Percentiles rank a stretch among this genome's conserved stretches.
phyloP scores from a whole-genome alignment of 2,888 invertebrate species.

The Brachylomia viminalis region DNA sequence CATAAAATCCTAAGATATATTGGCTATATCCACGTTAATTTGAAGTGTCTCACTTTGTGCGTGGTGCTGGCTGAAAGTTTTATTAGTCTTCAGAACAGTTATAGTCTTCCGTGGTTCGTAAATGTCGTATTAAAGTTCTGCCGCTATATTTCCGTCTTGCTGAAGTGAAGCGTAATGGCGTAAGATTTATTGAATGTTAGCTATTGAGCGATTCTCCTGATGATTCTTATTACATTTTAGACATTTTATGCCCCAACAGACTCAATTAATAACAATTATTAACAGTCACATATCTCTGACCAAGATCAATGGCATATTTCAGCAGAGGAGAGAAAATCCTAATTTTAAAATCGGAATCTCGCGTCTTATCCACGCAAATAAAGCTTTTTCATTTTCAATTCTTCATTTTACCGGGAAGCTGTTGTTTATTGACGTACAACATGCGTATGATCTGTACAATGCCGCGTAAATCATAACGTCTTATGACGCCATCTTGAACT shows the following conservation, averaged over 20 bases:
- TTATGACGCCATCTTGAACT: conserved; percentile 53
- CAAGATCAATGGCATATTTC: conserved; percentile 52
- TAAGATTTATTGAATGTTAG: conserved; percentile 52
- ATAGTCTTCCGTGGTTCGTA: conserved; percentile 60
- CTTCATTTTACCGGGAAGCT: conserved; percentile 51
- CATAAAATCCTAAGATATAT: conserved; percentile 16
- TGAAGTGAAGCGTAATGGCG: conserved; percentile 26
- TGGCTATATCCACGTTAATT: conserved; percentile 33
- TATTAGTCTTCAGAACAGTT: conserved; percentile 46
- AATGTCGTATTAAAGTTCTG: conserved; percentile 55
- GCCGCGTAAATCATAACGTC: conserved; percentile 43
- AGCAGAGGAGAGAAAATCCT: conserved; percentile 20
- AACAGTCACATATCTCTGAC: not conserved
- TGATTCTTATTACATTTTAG: conserved; percentile 18
- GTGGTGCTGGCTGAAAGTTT: conserved; percentile 52
- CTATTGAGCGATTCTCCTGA: conserved; percentile 27
- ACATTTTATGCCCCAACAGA: conserved; percentile 5
- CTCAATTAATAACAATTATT: conserved; percentile 5
- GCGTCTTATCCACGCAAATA: conserved; percentile 41
- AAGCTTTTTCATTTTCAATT: conserved; percentile 49
- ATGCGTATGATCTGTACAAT: conserved; percentile 52
- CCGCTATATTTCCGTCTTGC: conserved; percentile 54
- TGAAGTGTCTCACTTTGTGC: conserved; percentile 48
- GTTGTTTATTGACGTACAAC: conserved; percentile 57
- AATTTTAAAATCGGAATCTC: conserved; percentile 41